Evolutionary conservation across 2,797 vertebrate species (phyloP).

Genomic region (Typhlichthys subterraneus): DNA sequence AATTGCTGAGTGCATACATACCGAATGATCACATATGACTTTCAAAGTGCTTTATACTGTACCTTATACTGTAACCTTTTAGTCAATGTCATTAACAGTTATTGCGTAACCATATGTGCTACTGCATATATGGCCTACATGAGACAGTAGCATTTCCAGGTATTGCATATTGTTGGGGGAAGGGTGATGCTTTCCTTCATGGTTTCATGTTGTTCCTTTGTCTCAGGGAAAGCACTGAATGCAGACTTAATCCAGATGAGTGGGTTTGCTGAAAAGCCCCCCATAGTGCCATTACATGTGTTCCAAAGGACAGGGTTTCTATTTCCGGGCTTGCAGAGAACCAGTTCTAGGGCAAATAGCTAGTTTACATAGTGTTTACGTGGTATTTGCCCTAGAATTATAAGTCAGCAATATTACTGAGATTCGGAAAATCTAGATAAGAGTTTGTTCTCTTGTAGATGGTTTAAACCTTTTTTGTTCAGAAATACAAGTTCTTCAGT

Average conservation of each 20-base stretch:
- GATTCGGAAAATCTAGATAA: no score
- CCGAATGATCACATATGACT: no score
- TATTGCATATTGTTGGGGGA: constrained; percentile 1
- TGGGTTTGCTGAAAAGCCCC: constrained; percentile 67
- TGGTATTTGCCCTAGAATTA: no score
- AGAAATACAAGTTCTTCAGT: no score
- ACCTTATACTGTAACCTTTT: no score
- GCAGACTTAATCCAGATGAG: constrained; percentile 53
- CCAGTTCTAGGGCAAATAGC: constrained; percentile 62
- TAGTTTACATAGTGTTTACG: no score
- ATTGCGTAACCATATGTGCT: constrained; percentile 6
- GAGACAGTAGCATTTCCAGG: constrained; percentile 11
- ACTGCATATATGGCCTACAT: constrained; percentile 8
- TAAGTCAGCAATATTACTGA: no score
- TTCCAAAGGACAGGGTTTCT: constrained; percentile 61
- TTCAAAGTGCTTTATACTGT: no score
- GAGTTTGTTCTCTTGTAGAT: no score
- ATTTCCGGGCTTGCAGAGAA: constrained; percentile 45
- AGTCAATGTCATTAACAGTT: not conserved
- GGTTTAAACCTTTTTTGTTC: no score
- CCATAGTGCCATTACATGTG: constrained; percentile 59
- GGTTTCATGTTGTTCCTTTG: constrained; percentile 41
- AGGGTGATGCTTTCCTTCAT: constrained; percentile 27
- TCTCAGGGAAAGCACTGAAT: constrained; percentile 53
- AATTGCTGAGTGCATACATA: no score